Percentiles rank a stretch among this genome's conserved stretches.
Evolutionary conservation across 1,140 invertebrate species (phyloP).

Genomic region (Nautilus pompilius): DNA sequence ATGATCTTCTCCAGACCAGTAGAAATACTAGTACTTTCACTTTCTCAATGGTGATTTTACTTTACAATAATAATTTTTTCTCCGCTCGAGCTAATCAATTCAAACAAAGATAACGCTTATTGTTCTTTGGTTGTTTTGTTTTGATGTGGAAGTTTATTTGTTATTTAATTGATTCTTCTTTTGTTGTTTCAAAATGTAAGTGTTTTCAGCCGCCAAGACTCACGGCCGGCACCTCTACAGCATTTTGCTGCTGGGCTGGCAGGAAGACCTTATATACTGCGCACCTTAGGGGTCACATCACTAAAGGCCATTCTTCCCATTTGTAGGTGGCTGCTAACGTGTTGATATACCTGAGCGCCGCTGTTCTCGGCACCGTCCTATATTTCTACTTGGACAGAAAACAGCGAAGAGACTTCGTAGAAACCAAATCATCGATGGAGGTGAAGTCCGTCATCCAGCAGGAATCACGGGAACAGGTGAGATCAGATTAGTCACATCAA

Average conservation of each 20-base stretch:
- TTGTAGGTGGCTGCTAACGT: conserved; percentile 69
- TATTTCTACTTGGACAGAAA: conserved; percentile 82
- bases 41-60: no score
- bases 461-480: conserved; percentile 85
- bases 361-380: conserved; percentile 69
- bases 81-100: no score
- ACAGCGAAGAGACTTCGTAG: conserved; percentile 81
- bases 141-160: conserved; percentile 62
- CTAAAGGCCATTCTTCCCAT: conserved; percentile 18
- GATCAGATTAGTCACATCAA: no score
- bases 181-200: neutral
- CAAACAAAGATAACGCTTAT: no score
- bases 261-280: neutral
- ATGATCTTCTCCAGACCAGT: no score
- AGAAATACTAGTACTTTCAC: no score
- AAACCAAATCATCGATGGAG: conserved; percentile 86
- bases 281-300: conserved; percentile 1
- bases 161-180: conserved; percentile 62
- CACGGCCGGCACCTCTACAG: neutral
- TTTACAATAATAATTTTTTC: no score
- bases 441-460: conserved; percentile 90
- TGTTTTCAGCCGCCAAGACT: no score
- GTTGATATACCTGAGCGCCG: conserved; percentile 68
- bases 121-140: no score
- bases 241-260: neutral